Conservation (phyloP, 2,888 invertebrate species). For the Palloptera scutellata region DNA sequence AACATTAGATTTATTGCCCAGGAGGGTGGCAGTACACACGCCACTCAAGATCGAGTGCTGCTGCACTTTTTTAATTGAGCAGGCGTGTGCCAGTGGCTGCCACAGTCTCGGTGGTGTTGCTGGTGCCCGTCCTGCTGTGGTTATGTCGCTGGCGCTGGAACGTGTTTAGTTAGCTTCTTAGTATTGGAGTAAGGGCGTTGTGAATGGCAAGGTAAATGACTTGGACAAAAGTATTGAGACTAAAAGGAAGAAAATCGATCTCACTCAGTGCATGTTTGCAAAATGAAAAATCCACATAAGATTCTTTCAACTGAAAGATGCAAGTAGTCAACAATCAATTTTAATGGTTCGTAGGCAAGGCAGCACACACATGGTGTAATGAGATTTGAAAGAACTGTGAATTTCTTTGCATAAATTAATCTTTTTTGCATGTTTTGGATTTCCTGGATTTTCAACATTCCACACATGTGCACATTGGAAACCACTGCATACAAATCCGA, state of each 20-base stretch:
- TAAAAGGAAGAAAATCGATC: background rate
- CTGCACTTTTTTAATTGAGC: slow-evolving; percentile 25
- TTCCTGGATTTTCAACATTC: slow-evolving; percentile 19
- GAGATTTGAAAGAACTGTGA: background rate
- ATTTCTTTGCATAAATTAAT: slow-evolving; percentile 35
- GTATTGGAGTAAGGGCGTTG: too few species aligned
- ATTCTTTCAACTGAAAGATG: background rate
- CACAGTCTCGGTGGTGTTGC: slow-evolving; percentile 11
- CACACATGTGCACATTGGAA: too few species aligned
- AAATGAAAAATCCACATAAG: background rate
- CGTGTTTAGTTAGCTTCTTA: too few species aligned
- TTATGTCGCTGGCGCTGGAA: too few species aligned
- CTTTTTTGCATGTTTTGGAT: slow-evolving; percentile 42
- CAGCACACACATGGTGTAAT: too few species aligned
- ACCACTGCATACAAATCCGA: too few species aligned
- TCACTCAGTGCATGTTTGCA: background rate
- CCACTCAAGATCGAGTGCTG: slow-evolving; percentile 27
- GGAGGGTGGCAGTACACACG: slow-evolving; percentile 51
- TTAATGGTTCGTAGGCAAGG: too few species aligned
- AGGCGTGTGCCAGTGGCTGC: background rate
- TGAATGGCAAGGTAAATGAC: too few species aligned
- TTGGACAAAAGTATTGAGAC: background rate
- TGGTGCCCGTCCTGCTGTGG: slow-evolving; percentile 40
- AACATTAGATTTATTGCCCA: slow-evolving; percentile 58
- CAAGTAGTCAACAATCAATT: too few species aligned